These are phyloP conservation scores for Microtus pennsylvanicus DNA, from an alignment of 2,113 vertebrate genomes.

Conservation along the genomic window DNA sequence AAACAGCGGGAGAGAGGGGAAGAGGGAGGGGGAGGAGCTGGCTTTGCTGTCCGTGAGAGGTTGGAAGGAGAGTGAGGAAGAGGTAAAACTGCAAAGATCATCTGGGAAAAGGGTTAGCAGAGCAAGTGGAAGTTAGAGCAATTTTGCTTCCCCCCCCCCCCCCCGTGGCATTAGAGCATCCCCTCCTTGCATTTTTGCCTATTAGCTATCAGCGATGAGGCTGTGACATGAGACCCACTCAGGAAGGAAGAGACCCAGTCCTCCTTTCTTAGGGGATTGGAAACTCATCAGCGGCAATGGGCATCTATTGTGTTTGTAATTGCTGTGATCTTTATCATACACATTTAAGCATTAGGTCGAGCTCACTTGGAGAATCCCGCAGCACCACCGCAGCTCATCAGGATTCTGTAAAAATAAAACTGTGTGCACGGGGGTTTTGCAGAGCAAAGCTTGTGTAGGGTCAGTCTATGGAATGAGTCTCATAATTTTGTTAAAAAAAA, in stretches of 20 bases:
- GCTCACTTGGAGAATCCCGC: conserved; percentile 66
- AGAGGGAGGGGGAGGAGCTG: conserved; percentile 10
- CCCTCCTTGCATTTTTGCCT: conserved; percentile 42
- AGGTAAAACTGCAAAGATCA: conserved; percentile 73
- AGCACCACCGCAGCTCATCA: conserved; percentile 59
- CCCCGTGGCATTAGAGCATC: conserved; percentile 1
- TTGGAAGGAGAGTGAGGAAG: conserved; percentile 32
- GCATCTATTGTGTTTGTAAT: conserved; percentile 81
- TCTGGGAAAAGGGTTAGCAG: conserved; percentile 70
- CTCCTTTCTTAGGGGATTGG: conserved; percentile 73
- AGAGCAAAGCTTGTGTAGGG: conserved; percentile 19
- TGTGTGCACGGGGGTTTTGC: conserved; percentile 42
- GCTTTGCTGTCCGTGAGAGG: conserved; percentile 51
- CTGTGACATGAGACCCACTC: conserved; percentile 55
- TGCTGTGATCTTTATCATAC: conserved; percentile 77
- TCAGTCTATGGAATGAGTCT: conserved; percentile 13
- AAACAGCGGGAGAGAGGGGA: conserved; percentile 73
- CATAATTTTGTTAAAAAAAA: conserved; percentile 48
- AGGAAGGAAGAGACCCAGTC: conserved; percentile 53
- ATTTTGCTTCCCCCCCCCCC: conserved; percentile 40
- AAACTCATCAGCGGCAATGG: conserved; percentile 76
- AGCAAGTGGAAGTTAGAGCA: conserved; percentile 44
- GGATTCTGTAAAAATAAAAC: conserved; percentile 71
- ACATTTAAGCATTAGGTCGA: conserved; percentile 70
- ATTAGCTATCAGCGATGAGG: conserved; percentile 61